Conservation (phyloP, 2,888 invertebrate species). For the Eilema depressum region DNA sequence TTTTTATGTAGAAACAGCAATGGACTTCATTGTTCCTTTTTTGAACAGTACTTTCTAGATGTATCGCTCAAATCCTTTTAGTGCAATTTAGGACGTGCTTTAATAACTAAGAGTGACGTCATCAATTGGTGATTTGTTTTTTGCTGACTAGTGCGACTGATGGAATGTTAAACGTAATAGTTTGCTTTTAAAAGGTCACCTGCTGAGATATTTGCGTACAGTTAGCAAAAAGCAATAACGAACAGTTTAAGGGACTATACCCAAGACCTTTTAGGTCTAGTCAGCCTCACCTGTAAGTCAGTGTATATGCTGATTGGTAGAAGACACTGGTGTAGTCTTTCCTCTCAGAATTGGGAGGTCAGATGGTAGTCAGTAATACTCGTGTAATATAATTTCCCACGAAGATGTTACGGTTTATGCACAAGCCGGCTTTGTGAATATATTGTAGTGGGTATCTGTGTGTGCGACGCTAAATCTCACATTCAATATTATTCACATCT, state of each 20-base stretch:
- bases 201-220: background rate
- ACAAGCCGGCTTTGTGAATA: too few species aligned
- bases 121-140: constrained; percentile 3
- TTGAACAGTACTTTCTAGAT: background rate
- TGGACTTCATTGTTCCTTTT: background rate
- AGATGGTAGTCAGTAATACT: too few species aligned
- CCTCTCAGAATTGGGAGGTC: too few species aligned
- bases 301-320: too few species aligned
- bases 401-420: too few species aligned
- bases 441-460: too few species aligned
- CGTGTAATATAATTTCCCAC: too few species aligned
- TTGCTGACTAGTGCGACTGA: background rate
- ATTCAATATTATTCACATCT: too few species aligned
- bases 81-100: background rate
- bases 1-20: background rate
- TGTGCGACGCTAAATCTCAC: too few species aligned
- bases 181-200: background rate
- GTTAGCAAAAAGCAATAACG: background rate
- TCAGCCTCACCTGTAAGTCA: too few species aligned
- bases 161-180: background rate
- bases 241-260: background rate
- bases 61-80: background rate
- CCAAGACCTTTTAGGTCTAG: too few species aligned
- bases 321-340: too few species aligned
- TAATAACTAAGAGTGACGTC: constrained; percentile 6